phyloP scores from a whole-genome alignment of 2,113 vertebrate genomes.

The Phainopepla nitens region DNA sequence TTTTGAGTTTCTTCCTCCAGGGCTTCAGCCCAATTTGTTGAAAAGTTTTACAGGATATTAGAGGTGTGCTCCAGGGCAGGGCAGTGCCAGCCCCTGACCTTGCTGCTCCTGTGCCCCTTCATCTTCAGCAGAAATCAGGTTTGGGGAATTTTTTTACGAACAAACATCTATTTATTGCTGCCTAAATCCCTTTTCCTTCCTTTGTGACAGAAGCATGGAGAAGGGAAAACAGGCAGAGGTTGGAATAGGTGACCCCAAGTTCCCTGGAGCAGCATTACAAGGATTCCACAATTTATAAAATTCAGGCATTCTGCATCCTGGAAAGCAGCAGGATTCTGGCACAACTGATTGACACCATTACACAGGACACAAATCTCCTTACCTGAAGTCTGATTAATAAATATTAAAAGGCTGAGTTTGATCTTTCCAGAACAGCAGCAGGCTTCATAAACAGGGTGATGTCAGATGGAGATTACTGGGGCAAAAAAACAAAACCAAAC shows the following conservation, averaged over 20 bases:
- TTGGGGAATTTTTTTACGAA: fast-evolving
- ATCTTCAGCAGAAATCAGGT: not conserved
- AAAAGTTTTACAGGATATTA: not conserved
- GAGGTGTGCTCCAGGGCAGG: not conserved
- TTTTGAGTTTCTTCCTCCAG: not conserved
- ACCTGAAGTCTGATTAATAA: not conserved
- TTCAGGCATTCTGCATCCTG: not conserved
- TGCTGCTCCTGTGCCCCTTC: not conserved
- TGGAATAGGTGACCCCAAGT: not conserved
- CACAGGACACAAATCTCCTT: not conserved
- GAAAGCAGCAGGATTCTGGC: not conserved
- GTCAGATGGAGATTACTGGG: not conserved
- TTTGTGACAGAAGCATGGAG: not conserved
- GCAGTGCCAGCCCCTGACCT: not conserved
- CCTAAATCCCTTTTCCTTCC: not conserved
- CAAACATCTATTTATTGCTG: not conserved
- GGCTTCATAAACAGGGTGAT: not conserved
- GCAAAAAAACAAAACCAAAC: not conserved
- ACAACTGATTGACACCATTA: not conserved
- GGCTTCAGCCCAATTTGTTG: not conserved
- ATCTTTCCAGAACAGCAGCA: not conserved
- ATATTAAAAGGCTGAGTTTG: not conserved
- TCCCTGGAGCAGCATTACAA: not conserved
- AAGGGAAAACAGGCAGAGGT: not conserved
- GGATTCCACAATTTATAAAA: not conserved